Conservation (phyloP, 2,797 vertebrate genomes). For the Pangasius krempfi region DNA sequence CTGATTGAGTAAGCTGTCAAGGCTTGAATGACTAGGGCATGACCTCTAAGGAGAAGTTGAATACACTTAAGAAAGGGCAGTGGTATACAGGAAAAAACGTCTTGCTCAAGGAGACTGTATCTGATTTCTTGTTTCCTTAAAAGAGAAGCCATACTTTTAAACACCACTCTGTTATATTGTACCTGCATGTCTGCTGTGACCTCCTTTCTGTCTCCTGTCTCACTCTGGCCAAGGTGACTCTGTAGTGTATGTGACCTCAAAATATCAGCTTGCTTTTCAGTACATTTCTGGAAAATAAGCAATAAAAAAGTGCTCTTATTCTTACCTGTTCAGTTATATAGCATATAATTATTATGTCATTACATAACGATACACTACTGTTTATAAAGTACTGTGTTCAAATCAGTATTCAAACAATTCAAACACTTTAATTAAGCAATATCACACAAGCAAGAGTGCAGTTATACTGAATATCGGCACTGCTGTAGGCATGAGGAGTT, state of each 20-base stretch:
- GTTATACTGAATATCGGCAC: neutral
- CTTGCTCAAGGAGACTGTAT: neutral
- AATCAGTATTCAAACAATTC: no score
- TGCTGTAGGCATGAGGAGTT: neutral
- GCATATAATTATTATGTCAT: neutral
- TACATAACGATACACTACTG: neutral
- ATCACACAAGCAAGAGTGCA: neutral
- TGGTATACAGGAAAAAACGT: neutral
- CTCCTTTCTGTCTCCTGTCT: neutral
- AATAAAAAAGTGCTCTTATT: neutral
- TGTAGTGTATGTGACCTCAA: neutral
- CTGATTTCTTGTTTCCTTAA: slow-evolving; percentile 5
- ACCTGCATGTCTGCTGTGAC: slow-evolving; percentile 8
- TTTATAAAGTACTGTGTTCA: neutral
- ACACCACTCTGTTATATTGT: slow-evolving; percentile 2
- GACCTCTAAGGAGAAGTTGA: neutral
- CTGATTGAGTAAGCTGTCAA: neutral
- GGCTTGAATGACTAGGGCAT: neutral
- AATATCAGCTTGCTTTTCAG: neutral
- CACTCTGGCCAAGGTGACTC: slow-evolving; percentile 5
- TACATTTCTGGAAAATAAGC: neutral
- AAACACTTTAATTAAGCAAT: neutral
- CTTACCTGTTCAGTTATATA: neutral
- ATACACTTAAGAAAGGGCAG: neutral
- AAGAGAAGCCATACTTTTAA: slow-evolving; percentile 2